phyloP scores from a whole-genome alignment of 1,140 invertebrate genomes.

The Leptestheria dahalacensis region DNA sequence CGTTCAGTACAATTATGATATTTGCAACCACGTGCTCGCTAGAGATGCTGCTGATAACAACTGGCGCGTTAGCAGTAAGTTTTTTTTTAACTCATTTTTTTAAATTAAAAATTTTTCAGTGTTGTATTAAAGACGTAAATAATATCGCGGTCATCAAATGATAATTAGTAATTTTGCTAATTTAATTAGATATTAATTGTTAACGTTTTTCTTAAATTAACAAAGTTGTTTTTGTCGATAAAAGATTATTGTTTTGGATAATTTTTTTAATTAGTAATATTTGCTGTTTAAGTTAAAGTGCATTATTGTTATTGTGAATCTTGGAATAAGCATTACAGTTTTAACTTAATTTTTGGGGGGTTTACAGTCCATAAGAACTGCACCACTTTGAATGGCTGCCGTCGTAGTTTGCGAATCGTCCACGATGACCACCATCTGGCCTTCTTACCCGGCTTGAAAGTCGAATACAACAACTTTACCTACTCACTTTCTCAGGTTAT shows the following conservation, averaged over 20 bases:
- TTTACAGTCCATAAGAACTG: constrained; percentile 49
- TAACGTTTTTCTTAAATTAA: too few species aligned
- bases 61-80: constrained; percentile 48
- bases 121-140: too few species aligned
- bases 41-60: constrained; percentile 42
- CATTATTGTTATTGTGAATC: too few species aligned
- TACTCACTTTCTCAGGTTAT: constrained; percentile 52
- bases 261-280: too few species aligned
- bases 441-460: constrained; percentile 44
- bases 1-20: constrained; percentile 54
- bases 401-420: constrained; percentile 38
- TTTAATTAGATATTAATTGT: constrained; percentile 20
- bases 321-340: too few species aligned
- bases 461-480: constrained; percentile 44
- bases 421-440: constrained; percentile 39
- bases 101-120: too few species aligned
- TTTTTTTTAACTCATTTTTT: too few species aligned
- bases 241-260: too few species aligned
- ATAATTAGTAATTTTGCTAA: too few species aligned
- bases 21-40: constrained; percentile 60
- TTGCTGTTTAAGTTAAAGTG: too few species aligned
- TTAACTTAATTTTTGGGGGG: constrained; percentile 16
- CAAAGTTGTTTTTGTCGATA: too few species aligned
- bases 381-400: constrained; percentile 30
- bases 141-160: too few species aligned